phyloP scores from a whole-genome alignment of 2,113 vertebrate genomes.

The Semnornis frantzii region DNA sequence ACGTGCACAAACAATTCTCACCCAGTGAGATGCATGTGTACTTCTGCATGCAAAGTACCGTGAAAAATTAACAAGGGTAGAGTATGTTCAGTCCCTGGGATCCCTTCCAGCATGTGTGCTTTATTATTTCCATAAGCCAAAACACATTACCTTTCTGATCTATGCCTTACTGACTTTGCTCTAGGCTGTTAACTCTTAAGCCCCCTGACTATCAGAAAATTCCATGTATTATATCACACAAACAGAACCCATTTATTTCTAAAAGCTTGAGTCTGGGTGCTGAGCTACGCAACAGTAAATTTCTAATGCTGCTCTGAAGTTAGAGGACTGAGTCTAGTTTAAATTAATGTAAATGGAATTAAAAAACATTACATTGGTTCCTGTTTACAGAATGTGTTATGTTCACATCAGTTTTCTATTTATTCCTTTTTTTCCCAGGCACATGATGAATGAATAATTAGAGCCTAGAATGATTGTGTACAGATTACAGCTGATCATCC shows the following conservation, averaged over 20 bases:
- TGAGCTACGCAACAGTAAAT: neutral
- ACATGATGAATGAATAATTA: neutral
- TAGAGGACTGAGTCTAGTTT: neutral
- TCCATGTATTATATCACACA: neutral
- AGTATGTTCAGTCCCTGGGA: neutral
- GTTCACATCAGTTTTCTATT: neutral
- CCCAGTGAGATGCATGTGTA: neutral
- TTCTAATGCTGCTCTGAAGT: neutral
- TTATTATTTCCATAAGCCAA: constrained; percentile 27
- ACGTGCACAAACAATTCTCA: neutral
- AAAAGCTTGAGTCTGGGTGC: neutral
- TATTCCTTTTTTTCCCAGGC: neutral
- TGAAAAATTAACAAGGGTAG: constrained; percentile 42
- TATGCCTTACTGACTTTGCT: neutral
- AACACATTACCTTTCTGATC: constrained; percentile 19
- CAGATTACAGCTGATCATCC: neutral
- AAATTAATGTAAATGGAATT: neutral
- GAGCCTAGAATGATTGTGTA: neutral
- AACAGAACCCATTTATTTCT: neutral
- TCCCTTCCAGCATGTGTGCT: constrained; percentile 24
- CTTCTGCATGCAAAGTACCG: neutral
- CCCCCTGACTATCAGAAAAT: neutral
- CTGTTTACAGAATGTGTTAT: neutral
- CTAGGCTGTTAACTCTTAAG: constrained; percentile 18
- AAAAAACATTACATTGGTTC: neutral